Conservation (phyloP, 2,888 invertebrate genomes). For the Tetanocera ferruginea region DNA sequence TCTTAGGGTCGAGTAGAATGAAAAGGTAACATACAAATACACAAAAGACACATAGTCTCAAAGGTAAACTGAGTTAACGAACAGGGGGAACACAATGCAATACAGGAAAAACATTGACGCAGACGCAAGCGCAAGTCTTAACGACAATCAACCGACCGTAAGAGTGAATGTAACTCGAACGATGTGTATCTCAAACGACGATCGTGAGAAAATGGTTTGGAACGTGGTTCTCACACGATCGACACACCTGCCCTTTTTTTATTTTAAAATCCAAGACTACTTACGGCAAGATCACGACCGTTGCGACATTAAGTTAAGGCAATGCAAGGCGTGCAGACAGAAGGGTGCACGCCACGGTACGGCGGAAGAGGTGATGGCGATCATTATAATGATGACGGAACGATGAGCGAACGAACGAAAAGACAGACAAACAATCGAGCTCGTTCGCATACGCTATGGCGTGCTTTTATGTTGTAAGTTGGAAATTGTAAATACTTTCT, state of each 20-base stretch:
- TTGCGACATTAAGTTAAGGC: constrained; percentile 47
- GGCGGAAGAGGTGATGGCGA: constrained; percentile 57
- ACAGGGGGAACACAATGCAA: constrained; percentile 43
- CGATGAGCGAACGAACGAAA: constrained; percentile 38
- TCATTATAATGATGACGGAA: constrained; percentile 66
- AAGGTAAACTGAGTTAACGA: constrained; percentile 54
- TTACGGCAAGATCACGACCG: constrained; percentile 69
- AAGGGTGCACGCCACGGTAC: constrained; percentile 17
- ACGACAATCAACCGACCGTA: constrained; percentile 5
- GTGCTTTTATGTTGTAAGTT: constrained; percentile 34
- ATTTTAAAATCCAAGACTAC: constrained; percentile 66
- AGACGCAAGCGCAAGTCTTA: constrained; percentile 11
- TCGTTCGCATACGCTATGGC: constrained; percentile 5
- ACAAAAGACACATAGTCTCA: constrained; percentile 61
- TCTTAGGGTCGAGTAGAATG: constrained; percentile 17
- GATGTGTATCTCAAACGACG: constrained; percentile 65
- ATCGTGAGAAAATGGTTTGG: constrained; percentile 71
- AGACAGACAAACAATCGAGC: constrained; percentile 8
- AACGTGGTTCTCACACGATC: constrained; percentile 71
- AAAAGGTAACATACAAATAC: not conserved
- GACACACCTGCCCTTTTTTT: constrained; percentile 71
- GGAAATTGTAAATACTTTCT: constrained; percentile 20
- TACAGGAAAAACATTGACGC: constrained; percentile 26
- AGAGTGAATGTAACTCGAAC: constrained; percentile 22
- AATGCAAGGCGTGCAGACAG: not conserved